Evolutionary conservation across 2,113 vertebrate genomes (phyloP).

Genomic region (Calidris pygmaea): DNA sequence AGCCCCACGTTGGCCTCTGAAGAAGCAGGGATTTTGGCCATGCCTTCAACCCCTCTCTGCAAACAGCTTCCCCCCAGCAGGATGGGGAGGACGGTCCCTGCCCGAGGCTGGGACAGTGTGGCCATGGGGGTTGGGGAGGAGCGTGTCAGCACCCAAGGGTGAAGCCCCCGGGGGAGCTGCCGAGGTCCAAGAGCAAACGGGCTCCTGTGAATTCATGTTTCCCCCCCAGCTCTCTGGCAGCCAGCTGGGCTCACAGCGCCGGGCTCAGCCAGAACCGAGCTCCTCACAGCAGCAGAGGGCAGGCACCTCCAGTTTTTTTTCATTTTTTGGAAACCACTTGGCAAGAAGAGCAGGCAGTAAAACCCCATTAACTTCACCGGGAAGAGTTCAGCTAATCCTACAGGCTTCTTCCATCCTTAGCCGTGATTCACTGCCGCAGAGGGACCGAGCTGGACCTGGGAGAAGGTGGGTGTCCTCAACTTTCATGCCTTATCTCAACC

Average conservation of each 20-base stretch:
- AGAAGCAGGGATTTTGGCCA: not conserved
- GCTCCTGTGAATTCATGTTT: not conserved
- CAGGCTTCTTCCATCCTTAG: not conserved
- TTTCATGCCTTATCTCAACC: not conserved
- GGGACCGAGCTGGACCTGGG: not conserved
- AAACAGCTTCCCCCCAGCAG: not conserved
- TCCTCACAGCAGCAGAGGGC: not conserved
- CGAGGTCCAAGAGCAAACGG: not conserved
- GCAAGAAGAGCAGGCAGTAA: not conserved
- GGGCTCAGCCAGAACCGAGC: not conserved
- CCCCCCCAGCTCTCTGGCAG: not conserved
- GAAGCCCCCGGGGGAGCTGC: not conserved
- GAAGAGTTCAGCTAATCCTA: not conserved
- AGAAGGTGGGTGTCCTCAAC: not conserved
- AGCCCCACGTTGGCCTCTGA: accelerated
- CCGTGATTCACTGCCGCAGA: not conserved
- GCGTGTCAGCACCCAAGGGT: not conserved
- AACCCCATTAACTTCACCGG: not conserved
- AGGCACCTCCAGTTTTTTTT: not conserved
- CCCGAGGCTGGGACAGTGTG: not conserved
- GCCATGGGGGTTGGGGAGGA: not conserved
- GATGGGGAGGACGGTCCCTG: not conserved
- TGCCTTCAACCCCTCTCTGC: not conserved
- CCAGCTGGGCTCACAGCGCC: not conserved
- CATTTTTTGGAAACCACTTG: not conserved